Base-by-base conservation (phyloP, 2,113 vertebrate species). In the Pimephales promelas region DNA sequence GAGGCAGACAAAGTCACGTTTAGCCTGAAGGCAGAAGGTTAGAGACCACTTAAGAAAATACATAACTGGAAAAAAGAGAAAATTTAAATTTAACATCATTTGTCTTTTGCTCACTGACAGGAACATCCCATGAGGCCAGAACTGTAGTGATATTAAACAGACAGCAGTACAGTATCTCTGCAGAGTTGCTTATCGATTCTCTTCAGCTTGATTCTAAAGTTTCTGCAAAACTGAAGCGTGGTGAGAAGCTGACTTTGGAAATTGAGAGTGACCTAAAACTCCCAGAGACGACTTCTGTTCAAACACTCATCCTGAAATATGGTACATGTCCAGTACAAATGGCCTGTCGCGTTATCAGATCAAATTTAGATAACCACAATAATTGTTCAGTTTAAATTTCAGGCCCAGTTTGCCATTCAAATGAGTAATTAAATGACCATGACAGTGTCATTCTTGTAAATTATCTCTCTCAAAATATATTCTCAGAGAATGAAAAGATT, bases 11-110 rank as follows among this genome's bases (percentile, higher is more conserved):
- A 88, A 14, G 62, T 98, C 73, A 95, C 92, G 82, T 87, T 98
- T 83, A 86, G 90, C 78, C 54, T 96, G 64, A 95, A 94, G 76
- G 92, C 94, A 83, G 96, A 97, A 92, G 97, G 98, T 96, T 94
- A 85, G 88, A n/a, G n/a, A 43, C 10, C 70, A 2, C 28, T 28
- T 45, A 59, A 59, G 24, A 73, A 72, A 22, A 56, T 78, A 24
- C n/a, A n/a, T n/a, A n/a, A n/a, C n/a, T n/a, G n/a, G n/a, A n/a
- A n/a, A n/a, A n/a, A n/a, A n/a, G n/a, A n/a, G n/a, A n/a, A n/a
- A n/a, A n/a, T 22, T 68, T 68, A 36, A 68, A 36, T 22, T 68
- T 36, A 68, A 8, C 4, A 3, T 5, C 9, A 24, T 56, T 16
- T 56, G 49, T 16, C 3, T 7, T 47, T 24, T 28, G 36, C 8